Evolutionary conservation across 2,797 vertebrate genomes (phyloP).

Genomic region (Myiotriccus ornatus): DNA sequence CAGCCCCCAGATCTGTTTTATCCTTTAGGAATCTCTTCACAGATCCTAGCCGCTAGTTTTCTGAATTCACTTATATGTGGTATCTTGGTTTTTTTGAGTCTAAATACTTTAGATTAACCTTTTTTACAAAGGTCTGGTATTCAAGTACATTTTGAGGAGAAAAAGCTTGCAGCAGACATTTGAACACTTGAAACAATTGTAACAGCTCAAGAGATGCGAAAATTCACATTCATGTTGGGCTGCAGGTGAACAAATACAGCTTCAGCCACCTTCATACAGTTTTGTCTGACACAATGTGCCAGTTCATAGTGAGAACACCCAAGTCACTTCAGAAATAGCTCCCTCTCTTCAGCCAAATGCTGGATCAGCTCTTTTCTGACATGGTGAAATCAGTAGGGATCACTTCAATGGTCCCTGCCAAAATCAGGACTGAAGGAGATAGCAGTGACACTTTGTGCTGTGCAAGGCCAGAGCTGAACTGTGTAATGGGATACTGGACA

Average conservation of each 20-base stretch:
- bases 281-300: background rate
- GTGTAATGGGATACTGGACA: background rate
- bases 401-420: background rate
- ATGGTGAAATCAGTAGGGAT: background rate
- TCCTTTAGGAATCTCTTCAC: background rate
- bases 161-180: background rate
- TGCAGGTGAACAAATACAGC: background rate
- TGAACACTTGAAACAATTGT: background rate
- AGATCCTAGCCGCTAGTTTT: background rate
- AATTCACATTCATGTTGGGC: background rate
- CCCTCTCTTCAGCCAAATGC: background rate
- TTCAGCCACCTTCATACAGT: background rate
- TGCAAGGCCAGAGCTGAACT: background rate
- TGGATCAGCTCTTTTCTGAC: background rate
- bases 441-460: background rate
- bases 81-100: background rate
- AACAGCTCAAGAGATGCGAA: background rate
- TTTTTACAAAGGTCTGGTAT: background rate
- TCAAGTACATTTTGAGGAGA: background rate
- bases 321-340: constrained; percentile 40
- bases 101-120: background rate
- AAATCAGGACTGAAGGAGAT: background rate
- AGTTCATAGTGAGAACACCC: background rate
- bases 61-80: background rate
- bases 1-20: background rate